phyloP scores from a whole-genome alignment of 64 coral and sea anemone species.

The Montipora sp. region DNA sequence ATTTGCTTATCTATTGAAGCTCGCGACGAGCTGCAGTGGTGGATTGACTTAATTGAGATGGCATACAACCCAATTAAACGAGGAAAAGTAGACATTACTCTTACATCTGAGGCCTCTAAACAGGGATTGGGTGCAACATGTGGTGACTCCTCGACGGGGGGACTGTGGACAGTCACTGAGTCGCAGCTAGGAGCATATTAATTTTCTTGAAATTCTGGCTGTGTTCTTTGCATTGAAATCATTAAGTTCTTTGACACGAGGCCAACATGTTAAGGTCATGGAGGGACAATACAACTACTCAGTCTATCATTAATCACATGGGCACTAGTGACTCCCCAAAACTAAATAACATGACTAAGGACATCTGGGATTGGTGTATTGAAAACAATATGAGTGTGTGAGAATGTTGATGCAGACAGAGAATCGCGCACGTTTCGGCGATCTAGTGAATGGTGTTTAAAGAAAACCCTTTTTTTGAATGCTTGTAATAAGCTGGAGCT shows the following conservation, averaged over 20 bases:
- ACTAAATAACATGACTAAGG: constrained; percentile 47
- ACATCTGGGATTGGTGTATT: constrained; percentile 65
- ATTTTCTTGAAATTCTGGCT: constrained; percentile 55
- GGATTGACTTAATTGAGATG: not conserved
- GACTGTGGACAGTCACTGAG: not conserved
- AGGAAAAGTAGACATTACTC: constrained; percentile 1
- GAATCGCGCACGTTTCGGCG: constrained; percentile 32
- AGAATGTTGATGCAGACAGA: constrained; percentile 48
- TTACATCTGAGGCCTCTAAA: constrained; percentile 60
- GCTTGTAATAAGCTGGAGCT: constrained; percentile 16
- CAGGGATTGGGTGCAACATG: constrained; percentile 9
- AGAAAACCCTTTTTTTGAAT: constrained; percentile 4
- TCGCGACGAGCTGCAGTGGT: not conserved
- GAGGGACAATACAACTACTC: constrained; percentile 65
- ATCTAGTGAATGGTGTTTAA: constrained; percentile 52
- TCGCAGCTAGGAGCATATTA: constrained; percentile 47
- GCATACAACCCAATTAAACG: not conserved
- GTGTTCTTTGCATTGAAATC: constrained; percentile 62
- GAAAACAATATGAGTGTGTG: constrained; percentile 2
- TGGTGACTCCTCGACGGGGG: constrained; percentile 8
- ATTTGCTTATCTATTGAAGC: not conserved
- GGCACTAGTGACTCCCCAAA: constrained; percentile 46
- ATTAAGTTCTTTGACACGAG: not conserved
- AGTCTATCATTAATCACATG: constrained; percentile 43
- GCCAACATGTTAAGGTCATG: constrained; percentile 13